phyloP scores from a whole-genome alignment of 2,113 vertebrate species.

The Sakesphorus luctuosus region DNA sequence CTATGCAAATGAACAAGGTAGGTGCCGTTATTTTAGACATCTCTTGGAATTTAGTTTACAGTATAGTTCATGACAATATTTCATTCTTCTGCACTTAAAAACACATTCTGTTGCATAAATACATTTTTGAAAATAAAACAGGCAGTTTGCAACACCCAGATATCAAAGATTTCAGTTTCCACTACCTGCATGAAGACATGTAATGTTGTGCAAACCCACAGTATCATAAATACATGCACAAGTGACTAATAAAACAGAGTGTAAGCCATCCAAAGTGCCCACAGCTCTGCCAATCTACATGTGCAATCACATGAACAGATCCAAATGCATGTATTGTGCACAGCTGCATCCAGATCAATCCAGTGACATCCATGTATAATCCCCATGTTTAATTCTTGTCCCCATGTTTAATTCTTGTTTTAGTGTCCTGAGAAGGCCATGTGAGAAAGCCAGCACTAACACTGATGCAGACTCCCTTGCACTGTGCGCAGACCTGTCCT shows the following conservation, averaged over 20 bases:
- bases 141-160: neutral
- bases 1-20: neutral
- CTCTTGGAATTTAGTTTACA: neutral
- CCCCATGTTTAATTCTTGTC: constrained; percentile 38
- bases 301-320: neutral
- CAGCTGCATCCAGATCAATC: neutral
- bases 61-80: neutral
- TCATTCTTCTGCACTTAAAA: constrained; percentile 5
- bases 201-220: constrained; percentile 30
- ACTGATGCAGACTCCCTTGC: neutral
- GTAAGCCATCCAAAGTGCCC: neutral
- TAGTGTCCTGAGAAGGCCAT: constrained; percentile 14
- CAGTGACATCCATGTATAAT: neutral
- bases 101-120: constrained; percentile 23
- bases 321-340: neutral
- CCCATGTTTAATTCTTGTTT: constrained; percentile 19
- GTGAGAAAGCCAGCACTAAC: neutral
- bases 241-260: neutral
- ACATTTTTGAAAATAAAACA: neutral
- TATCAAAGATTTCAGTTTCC: neutral
- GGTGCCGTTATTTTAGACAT: neutral
- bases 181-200: neutral
- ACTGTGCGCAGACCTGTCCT: neutral
- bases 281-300: neutral
- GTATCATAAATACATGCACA: neutral